Evolutionary conservation across 2,888 invertebrate species (phyloP).

Genomic region (Campoplex capitator): DNA sequence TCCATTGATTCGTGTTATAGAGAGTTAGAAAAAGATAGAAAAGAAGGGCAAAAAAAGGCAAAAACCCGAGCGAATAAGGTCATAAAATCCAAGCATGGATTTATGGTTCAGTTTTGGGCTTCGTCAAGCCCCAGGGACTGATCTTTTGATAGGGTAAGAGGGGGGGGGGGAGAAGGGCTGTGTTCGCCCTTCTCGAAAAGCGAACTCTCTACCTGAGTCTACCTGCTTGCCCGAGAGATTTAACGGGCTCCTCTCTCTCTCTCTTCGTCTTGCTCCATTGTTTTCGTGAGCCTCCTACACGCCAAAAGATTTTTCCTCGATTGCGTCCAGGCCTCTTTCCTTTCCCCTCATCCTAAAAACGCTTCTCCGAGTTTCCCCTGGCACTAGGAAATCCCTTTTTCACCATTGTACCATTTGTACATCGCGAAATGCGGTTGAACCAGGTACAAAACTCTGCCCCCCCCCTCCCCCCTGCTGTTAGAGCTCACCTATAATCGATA

Average conservation of each 20-base stretch:
- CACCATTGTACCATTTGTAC: background rate
- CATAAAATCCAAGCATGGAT: constrained; percentile 54
- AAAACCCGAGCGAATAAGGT: constrained; percentile 41
- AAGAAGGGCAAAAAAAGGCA: constrained; percentile 19
- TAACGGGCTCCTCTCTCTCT: constrained; percentile 22
- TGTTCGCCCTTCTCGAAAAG: background rate
- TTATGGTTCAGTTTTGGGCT: constrained; percentile 54
- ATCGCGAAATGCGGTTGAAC: background rate
- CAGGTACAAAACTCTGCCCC: background rate
- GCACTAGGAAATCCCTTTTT: constrained; percentile 3
- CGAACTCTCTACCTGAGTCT: constrained; percentile 1
- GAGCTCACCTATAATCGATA: background rate
- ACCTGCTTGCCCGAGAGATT: constrained; percentile 38
- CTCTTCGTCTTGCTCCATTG: constrained; percentile 5
- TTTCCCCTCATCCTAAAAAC: background rate
- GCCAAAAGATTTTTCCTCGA: constrained; percentile 24
- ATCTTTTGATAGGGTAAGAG: constrained; percentile 12
- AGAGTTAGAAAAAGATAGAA: background rate
- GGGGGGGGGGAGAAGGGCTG: background rate
- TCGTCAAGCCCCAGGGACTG: constrained; percentile 13
- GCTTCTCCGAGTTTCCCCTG: background rate
- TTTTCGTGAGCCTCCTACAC: constrained; percentile 10
- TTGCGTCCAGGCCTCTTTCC: constrained; percentile 11
- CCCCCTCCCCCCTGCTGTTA: background rate
- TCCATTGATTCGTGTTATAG: background rate